Conservation (phyloP, 2,113 vertebrate species). For the Serranochromis macrocephalus region DNA sequence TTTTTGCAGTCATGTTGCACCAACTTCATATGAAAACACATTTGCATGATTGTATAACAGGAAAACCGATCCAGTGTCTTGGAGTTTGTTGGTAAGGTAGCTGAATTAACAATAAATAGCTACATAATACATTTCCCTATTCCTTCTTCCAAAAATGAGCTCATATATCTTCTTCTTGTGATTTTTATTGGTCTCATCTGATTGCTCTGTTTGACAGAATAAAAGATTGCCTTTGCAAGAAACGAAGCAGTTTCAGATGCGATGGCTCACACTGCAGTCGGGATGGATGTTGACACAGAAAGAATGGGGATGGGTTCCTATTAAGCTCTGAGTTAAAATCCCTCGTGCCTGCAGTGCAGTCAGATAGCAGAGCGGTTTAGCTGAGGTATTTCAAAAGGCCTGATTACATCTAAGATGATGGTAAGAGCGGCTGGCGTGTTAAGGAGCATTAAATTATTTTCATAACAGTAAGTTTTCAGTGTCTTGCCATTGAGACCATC, state of each 20-base stretch:
- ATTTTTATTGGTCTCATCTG: not conserved
- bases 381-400: not conserved
- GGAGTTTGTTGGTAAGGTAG: not conserved
- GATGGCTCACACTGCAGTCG: constrained; percentile 2
- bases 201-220: constrained; percentile 29
- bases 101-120: not conserved
- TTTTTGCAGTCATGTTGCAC: not conserved
- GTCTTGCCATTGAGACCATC: not conserved
- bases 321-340: constrained; percentile 9
- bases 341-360: not conserved
- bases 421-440: not conserved
- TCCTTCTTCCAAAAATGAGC: not conserved
- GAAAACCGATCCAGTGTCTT: not conserved
- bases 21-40: not conserved
- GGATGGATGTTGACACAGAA: constrained; percentile 22
- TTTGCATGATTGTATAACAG: not conserved
- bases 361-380: constrained; percentile 15
- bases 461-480: not conserved
- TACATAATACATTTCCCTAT: not conserved
- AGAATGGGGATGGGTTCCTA: constrained; percentile 10
- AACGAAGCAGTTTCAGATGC: constrained; percentile 24
- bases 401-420: constrained; percentile 35
- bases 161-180: not conserved
- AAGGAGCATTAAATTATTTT: constrained; percentile 29
- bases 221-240: constrained; percentile 15